phyloP scores from a whole-genome alignment of 2,797 vertebrate genomes.

The Manis crassicaudata region DNA sequence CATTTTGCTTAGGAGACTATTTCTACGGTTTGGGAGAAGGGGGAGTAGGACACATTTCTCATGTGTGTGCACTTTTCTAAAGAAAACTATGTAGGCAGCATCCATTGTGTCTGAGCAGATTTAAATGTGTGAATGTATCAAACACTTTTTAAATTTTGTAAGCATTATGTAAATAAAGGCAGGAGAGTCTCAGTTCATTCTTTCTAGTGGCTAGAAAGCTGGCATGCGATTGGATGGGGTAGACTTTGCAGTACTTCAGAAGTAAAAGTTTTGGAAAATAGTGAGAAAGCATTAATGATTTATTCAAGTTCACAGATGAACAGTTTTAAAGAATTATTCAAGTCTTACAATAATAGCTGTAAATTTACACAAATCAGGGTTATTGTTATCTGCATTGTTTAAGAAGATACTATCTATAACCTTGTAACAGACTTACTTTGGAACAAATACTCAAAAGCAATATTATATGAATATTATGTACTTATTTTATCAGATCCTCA shows the following conservation, averaged over 20 bases:
- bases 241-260: neutral
- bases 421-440: neutral
- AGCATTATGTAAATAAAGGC: slow-evolving; percentile 35
- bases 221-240: neutral
- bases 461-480: neutral
- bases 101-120: slow-evolving; percentile 24
- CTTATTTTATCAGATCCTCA: neutral
- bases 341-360: neutral
- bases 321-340: neutral
- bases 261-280: neutral
- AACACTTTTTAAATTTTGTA: neutral
- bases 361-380: neutral
- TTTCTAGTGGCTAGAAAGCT: slow-evolving; percentile 13
- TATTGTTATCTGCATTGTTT: neutral
- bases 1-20: neutral
- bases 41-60: neutral
- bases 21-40: neutral
- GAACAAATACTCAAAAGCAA: slow-evolving; percentile 13
- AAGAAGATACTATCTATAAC: neutral
- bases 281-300: neutral
- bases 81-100: slow-evolving; percentile 33
- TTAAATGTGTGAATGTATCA: slow-evolving; percentile 14
- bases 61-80: neutral
- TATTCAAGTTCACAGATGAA: neutral
- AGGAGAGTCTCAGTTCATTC: neutral